Conservation (phyloP, 2,888 invertebrate species). For the Sinohyriopsis cumingii region DNA sequence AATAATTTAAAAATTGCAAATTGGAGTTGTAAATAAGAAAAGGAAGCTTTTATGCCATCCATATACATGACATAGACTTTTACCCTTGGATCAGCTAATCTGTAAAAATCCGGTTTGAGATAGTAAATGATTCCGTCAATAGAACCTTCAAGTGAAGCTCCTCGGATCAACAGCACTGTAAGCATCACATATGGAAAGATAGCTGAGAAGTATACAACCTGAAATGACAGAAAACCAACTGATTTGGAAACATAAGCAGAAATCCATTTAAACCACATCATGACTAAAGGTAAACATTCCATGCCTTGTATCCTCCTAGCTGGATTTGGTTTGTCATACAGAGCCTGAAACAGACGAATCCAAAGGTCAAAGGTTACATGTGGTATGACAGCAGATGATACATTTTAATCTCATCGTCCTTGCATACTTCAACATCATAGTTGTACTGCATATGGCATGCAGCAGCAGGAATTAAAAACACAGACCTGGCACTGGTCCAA, state of each 20-base stretch:
- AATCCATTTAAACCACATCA: too few species aligned
- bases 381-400: too few species aligned
- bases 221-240: constrained; percentile 12
- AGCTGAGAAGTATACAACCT: constrained; percentile 74
- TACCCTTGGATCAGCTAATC: constrained; percentile 81
- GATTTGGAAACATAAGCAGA: not conserved
- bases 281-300: not conserved
- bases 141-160: constrained; percentile 86
- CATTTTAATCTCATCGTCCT: too few species aligned
- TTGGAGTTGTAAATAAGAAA: not conserved
- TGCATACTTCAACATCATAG: too few species aligned
- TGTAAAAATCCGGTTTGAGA: constrained; percentile 84
- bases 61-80: constrained; percentile 14
- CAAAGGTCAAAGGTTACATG: too few species aligned
- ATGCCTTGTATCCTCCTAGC: not conserved
- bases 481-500: too few species aligned
- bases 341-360: not conserved
- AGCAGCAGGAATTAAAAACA: too few species aligned
- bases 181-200: constrained; percentile 74
- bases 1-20: too few species aligned
- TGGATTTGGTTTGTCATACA: not conserved
- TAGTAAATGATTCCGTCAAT: constrained; percentile 85
- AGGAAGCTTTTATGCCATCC: not conserved
- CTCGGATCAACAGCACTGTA: constrained; percentile 81
- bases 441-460: too few species aligned